Evolutionary conservation across 2,113 vertebrate species (phyloP).

Genomic region (Silurus meridionalis): DNA sequence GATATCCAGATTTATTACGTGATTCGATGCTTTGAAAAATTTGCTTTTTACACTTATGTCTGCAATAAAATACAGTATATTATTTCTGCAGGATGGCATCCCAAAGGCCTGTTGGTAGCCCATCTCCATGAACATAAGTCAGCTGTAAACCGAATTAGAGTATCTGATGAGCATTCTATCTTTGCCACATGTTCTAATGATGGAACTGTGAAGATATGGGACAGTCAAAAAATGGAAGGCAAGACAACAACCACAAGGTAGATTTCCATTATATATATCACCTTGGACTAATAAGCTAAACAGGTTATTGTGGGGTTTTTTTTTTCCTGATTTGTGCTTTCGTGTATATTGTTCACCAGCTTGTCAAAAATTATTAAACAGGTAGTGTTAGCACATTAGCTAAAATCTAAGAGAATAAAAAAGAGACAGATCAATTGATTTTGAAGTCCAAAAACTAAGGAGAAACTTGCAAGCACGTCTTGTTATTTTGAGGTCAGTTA

Average conservation of each 20-base stretch:
- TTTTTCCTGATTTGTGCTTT: background rate
- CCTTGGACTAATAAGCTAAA: background rate
- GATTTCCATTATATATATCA: background rate
- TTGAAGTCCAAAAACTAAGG: background rate
- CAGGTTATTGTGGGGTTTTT: background rate
- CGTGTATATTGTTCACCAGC: background rate
- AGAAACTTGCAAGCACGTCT: background rate
- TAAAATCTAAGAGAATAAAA: background rate
- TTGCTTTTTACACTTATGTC: background rate
- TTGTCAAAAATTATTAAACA: background rate
- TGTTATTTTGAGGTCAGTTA: background rate
- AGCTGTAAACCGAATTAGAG: constrained; percentile 89
- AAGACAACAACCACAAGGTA: constrained; percentile 97
- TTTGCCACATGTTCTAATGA: constrained; percentile 97
- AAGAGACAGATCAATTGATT: background rate
- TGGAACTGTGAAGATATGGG: constrained; percentile 96
- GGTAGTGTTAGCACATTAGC: background rate
- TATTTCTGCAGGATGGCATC: constrained; percentile 85
- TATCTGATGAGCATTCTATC: constrained; percentile 94
- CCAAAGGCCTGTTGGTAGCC: constrained; percentile 92
- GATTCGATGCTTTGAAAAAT: background rate
- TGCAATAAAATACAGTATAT: background rate
- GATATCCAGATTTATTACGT: background rate
- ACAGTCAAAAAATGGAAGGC: constrained; percentile 99
- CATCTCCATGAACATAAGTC: constrained; percentile 98